Conservation (phyloP, 2,797 vertebrate species). For the Urocyon cinereoargenteus region DNA sequence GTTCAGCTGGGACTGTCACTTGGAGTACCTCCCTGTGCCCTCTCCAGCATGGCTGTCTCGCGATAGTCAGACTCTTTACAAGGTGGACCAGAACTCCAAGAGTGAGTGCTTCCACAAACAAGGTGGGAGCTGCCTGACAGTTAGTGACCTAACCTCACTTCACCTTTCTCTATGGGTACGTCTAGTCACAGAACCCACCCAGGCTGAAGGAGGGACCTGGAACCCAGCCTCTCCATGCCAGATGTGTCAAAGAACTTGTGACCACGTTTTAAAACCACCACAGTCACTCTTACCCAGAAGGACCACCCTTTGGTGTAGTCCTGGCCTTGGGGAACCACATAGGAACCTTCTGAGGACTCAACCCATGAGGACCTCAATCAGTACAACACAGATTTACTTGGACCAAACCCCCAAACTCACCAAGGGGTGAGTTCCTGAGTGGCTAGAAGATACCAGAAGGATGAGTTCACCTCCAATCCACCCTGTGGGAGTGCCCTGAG, state of each 20-base stretch:
- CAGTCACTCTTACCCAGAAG: neutral
- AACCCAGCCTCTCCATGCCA: neutral
- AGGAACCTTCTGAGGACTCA: neutral
- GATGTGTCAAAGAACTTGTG: neutral
- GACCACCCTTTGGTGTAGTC: neutral
- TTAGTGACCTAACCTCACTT: neutral
- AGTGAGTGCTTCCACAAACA: neutral
- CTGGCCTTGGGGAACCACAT: neutral
- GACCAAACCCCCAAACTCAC: neutral
- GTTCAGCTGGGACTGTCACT: neutral
- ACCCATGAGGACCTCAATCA: neutral
- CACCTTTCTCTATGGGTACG: neutral
- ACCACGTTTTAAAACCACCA: neutral
- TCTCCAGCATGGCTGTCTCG: neutral
- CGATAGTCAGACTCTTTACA: neutral
- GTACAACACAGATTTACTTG: neutral
- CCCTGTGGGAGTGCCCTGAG: neutral
- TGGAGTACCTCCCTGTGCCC: neutral
- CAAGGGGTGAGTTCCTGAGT: neutral
- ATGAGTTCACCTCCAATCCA: neutral
- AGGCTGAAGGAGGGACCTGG: neutral
- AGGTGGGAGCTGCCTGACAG: neutral
- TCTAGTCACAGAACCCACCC: neutral
- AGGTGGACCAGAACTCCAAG: neutral
- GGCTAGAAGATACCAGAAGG: neutral